Evolutionary conservation across 2,888 invertebrate species (phyloP).

Genomic region (Aleiodes alternator): DNA sequence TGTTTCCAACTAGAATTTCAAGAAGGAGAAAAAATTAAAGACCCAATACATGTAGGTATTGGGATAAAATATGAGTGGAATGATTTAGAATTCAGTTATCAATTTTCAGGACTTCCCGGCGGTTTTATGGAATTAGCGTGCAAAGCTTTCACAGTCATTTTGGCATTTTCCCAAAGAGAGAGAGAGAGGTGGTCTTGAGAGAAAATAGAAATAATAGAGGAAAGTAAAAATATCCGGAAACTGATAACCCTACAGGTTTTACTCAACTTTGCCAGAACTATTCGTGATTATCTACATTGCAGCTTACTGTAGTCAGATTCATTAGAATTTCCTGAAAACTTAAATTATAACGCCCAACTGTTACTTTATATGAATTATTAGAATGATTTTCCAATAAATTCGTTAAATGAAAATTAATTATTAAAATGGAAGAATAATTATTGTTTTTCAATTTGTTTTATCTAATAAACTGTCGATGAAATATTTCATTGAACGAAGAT

Average conservation of each 20-base stretch:
- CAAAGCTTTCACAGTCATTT: slow-evolving; percentile 53
- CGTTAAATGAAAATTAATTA: too few relatives aligned
- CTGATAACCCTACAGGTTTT: slow-evolving; percentile 40
- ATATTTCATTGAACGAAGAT: too few relatives aligned
- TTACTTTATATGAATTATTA: too few relatives aligned
- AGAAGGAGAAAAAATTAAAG: too few relatives aligned
- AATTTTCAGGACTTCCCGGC: too few relatives aligned
- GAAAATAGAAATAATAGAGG: neutral
- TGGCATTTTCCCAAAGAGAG: slow-evolving; percentile 54
- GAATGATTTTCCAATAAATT: too few relatives aligned
- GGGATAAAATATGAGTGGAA: neutral
- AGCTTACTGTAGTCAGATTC: neutral
- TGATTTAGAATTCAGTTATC: neutral
- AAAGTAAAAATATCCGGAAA: slow-evolving; percentile 37
- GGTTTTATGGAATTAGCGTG: slow-evolving; percentile 36
- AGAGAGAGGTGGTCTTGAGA: slow-evolving; percentile 22
- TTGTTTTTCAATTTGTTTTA: too few relatives aligned
- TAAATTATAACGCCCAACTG: neutral
- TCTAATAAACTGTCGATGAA: too few relatives aligned
- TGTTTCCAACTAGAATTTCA: too few relatives aligned
- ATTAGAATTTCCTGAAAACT: neutral
- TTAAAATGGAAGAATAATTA: too few relatives aligned
- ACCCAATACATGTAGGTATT: too few relatives aligned
- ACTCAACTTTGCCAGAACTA: slow-evolving; percentile 36
- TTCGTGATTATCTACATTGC: slow-evolving; percentile 6